These are phyloP conservation scores for Callyntrura sp. DNA, from an alignment of 2,888 invertebrate species.

Conservation along the genomic window DNA sequence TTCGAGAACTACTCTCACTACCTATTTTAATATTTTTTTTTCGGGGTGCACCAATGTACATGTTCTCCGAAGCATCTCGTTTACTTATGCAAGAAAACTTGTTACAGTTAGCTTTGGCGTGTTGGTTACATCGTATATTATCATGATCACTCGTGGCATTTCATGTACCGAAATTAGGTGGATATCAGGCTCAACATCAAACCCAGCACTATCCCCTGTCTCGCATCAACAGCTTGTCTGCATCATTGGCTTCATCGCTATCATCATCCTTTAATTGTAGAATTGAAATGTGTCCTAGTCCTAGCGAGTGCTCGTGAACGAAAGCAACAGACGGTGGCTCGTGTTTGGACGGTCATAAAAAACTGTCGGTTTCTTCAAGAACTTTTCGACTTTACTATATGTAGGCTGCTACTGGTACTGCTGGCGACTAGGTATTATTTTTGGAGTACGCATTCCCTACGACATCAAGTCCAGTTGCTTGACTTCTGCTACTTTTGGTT, in stretches of 20 bases:
- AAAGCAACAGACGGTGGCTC: conserved; percentile 56
- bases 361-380: conserved; percentile 69
- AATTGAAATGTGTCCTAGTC: conserved; percentile 23
- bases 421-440: neutral
- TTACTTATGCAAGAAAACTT: conserved; percentile 42
- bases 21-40: conserved; percentile 10
- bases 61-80: neutral
- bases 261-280: conserved; percentile 38
- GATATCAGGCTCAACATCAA: conserved; percentile 12
- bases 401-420: no score
- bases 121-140: neutral
- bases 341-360: conserved; percentile 6
- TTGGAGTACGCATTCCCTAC: conserved; percentile 24
- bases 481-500: conserved; percentile 31
- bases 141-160: conserved; percentile 22
- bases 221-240: neutral
- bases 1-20: conserved; percentile 36
- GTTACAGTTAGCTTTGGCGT: conserved; percentile 23
- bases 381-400: neutral
- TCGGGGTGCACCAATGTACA: neutral
- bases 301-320: neutral
- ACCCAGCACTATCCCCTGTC: neutral
- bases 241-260: neutral
- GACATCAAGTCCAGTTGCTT: conserved; percentile 63
- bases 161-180: conserved; percentile 20